Percentiles rank a stretch among this genome's conserved stretches.
phyloP scores from a whole-genome alignment of 2,888 invertebrate genomes.

The Acanthoscelides obtectus region DNA sequence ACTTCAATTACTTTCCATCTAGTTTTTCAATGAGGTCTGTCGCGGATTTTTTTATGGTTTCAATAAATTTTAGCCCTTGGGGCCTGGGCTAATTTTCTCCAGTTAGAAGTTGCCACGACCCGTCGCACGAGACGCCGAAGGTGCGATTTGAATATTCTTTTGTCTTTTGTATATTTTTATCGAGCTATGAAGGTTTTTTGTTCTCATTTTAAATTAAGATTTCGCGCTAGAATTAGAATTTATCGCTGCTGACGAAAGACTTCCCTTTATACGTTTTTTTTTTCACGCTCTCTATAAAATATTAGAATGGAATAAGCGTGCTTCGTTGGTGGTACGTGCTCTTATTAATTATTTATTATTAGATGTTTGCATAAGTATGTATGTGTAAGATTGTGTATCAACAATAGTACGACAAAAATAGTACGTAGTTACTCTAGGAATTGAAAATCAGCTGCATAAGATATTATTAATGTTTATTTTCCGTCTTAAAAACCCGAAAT shows the following conservation, averaged over 20 bases:
- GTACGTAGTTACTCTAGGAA: too few species aligned
- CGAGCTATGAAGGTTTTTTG: neutral
- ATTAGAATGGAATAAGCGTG: neutral
- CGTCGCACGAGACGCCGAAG: neutral
- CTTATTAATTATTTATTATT: neutral
- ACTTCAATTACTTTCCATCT: too few species aligned
- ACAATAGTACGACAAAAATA: neutral
- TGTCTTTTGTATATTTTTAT: neutral
- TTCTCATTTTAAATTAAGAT: neutral
- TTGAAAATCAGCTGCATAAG: too few species aligned
- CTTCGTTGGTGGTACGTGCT: neutral
- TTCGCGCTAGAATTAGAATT: neutral
- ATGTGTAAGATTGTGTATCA: neutral
- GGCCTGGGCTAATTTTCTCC: too few species aligned
- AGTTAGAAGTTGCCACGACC: neutral
- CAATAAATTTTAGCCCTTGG: too few species aligned
- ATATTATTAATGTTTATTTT: too few species aligned
- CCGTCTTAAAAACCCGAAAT: too few species aligned
- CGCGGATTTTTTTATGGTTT: too few species aligned
- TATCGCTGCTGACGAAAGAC: neutral
- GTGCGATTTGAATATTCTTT: neutral
- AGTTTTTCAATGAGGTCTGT: too few species aligned
- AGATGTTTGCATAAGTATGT: neutral
- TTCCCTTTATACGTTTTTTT: neutral
- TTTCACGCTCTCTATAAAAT: neutral